phyloP scores from a whole-genome alignment of 2,113 vertebrate genomes.

The Odocoileus hemionus region DNA sequence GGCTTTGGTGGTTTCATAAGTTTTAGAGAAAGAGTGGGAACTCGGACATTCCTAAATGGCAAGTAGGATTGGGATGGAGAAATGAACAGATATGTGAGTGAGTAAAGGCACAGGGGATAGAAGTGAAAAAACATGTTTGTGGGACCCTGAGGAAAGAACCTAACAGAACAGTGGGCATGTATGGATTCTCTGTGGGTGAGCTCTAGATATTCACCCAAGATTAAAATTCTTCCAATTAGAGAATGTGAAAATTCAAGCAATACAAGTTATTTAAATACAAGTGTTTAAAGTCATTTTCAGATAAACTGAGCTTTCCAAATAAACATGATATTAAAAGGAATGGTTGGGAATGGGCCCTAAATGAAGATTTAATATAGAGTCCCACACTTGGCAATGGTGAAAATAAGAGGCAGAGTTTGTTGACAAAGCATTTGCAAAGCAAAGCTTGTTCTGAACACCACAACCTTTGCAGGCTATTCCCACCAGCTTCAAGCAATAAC shows the following conservation, averaged over 20 bases:
- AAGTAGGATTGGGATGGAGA: background rate
- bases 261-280: background rate
- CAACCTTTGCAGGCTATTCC: background rate
- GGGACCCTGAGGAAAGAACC: background rate
- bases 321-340: background rate
- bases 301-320: background rate
- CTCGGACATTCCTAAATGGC: background rate
- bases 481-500: conserved; percentile 51
- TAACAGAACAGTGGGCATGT: accelerated
- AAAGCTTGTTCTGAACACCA: conserved; percentile 37
- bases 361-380: background rate
- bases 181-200: background rate
- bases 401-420: background rate
- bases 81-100: background rate
- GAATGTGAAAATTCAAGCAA: background rate
- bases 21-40: background rate
- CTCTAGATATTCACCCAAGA: background rate
- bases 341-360: background rate
- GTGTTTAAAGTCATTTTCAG: background rate
- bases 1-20: background rate
- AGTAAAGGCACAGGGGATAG: background rate
- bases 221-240: background rate
- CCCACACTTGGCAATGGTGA: background rate
- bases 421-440: background rate
- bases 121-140: background rate